These are phyloP conservation scores for Petrolisthes cinctipes DNA, from an alignment of 2,888 invertebrate genomes.

Conservation along the genomic window DNA sequence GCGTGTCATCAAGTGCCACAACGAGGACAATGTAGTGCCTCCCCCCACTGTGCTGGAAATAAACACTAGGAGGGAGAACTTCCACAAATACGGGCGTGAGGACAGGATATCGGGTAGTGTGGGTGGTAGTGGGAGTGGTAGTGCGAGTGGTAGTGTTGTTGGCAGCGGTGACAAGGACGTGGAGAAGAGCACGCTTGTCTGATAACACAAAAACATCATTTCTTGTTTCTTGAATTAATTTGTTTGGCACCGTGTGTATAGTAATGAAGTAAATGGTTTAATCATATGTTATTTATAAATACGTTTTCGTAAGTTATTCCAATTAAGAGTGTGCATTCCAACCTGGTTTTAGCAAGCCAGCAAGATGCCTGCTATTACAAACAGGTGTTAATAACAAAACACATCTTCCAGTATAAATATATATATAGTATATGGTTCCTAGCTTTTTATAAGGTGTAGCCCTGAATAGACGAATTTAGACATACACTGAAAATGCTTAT, in stretches of 20 bases:
- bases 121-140: not conserved
- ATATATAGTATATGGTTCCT: constrained; percentile 39
- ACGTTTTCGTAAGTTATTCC: constrained; percentile 13
- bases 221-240: constrained; percentile 3
- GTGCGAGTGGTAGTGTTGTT: constrained; percentile 1
- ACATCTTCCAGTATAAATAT: constrained; percentile 44
- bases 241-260: constrained; percentile 9
- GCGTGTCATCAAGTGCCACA: constrained; percentile 16
- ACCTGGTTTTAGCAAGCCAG: constrained; percentile 7
- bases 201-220: constrained; percentile 11
- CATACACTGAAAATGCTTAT: not conserved
- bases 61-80: constrained; percentile 12
- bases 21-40: not conserved
- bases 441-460: constrained; percentile 28
- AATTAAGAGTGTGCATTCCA: constrained; percentile 31
- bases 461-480: not conserved
- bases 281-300: constrained; percentile 8
- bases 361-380: not conserved
- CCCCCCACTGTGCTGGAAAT: not conserved
- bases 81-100: constrained; percentile 25
- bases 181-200: constrained; percentile 44
- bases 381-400: constrained; percentile 19
- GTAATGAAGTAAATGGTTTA: constrained; percentile 13
- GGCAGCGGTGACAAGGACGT: constrained; percentile 16
- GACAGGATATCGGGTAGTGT: not conserved